Percentiles rank a stretch among this genome's conserved stretches.
Evolutionary conservation across 2,888 invertebrate species (phyloP).

Genomic region (Pandemis cinnamomeana): DNA sequence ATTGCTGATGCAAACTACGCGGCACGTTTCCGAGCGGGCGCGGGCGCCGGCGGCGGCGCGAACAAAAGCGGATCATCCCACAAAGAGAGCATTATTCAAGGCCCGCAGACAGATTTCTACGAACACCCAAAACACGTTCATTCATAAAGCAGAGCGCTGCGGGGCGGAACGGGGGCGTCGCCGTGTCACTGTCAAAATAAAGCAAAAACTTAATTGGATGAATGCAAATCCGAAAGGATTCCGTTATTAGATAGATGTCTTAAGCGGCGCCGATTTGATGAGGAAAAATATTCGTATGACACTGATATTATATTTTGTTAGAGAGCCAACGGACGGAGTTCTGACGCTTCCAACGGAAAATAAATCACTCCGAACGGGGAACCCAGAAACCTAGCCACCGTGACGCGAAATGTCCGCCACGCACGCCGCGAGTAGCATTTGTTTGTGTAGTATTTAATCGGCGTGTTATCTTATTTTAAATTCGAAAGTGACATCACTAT

Average conservation of each 20-base stretch:
- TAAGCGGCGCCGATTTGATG: constrained; percentile 8
- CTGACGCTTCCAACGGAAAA: neutral
- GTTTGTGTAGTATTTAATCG: neutral
- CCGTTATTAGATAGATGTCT: constrained; percentile 26
- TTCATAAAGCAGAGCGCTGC: constrained; percentile 67
- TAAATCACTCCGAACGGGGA: constrained; percentile 18
- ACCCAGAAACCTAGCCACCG: constrained; percentile 32
- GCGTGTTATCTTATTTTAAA: constrained; percentile 8
- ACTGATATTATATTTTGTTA: neutral
- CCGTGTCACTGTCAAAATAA: constrained; percentile 60
- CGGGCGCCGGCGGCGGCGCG: constrained; percentile 35
- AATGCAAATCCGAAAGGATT: constrained; percentile 32
- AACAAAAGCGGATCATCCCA: constrained; percentile 55
- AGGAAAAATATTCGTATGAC: neutral
- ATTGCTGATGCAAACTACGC: constrained; percentile 55
- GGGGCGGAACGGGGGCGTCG: constrained; percentile 58
- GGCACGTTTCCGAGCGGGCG: constrained; percentile 63
- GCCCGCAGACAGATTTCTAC: constrained; percentile 57
- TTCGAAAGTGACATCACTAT: constrained; percentile 23
- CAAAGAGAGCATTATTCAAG: constrained; percentile 51
- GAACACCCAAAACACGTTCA: constrained; percentile 69
- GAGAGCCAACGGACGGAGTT: neutral
- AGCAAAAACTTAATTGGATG: constrained; percentile 51
- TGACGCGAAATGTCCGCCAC: constrained; percentile 26
- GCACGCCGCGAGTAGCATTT: constrained; percentile 2